These are phyloP conservation scores for Cecropterus lyciades DNA, from an alignment of 1,140 invertebrate species.

Conservation along the genomic window DNA sequence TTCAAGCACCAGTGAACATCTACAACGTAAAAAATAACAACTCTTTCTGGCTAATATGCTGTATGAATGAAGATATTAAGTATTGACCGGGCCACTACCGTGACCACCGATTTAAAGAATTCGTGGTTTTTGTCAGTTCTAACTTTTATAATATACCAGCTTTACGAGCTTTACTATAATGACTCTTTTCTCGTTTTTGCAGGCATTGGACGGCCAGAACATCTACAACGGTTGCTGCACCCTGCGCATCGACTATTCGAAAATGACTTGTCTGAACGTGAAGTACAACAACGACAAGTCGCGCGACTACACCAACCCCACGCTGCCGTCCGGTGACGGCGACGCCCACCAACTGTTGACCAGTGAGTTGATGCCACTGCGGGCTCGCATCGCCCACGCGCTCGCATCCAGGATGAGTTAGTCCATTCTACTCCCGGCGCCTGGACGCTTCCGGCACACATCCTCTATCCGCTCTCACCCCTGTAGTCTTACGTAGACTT, in stretches of 20 bases:
- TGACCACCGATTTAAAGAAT: too few relatives aligned
- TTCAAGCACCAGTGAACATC: too few relatives aligned
- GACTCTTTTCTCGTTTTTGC: conserved; percentile 43
- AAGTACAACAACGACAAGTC: conserved; percentile 99
- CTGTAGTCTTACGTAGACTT: conserved; percentile 18
- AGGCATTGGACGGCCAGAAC: conserved; percentile 98
- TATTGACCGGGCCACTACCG: too few relatives aligned
- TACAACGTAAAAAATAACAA: too few relatives aligned
- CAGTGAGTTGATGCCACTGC: conserved; percentile 86
- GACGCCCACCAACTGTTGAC: conserved; percentile 87
- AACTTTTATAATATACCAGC: too few relatives aligned
- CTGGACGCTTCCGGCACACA: conserved; percentile 62
- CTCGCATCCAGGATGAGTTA: conserved; percentile 81
- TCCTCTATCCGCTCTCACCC: conserved; percentile 49
- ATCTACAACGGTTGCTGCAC: conserved; percentile 99
- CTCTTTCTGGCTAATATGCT: too few relatives aligned
- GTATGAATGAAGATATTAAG: too few relatives aligned
- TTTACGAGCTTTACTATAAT: too few relatives aligned
- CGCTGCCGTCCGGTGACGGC: conserved; percentile 96
- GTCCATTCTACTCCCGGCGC: conserved; percentile 73
- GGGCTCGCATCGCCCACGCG: conserved; percentile 83
- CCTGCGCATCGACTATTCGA: conserved; percentile 99
- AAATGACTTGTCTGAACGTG: conserved; percentile 98
- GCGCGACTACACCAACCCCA: conserved; percentile 99
- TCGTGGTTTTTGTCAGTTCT: too few relatives aligned